Conservation (phyloP, 2,113 vertebrate species). For the Poecilia latipinna region DNA sequence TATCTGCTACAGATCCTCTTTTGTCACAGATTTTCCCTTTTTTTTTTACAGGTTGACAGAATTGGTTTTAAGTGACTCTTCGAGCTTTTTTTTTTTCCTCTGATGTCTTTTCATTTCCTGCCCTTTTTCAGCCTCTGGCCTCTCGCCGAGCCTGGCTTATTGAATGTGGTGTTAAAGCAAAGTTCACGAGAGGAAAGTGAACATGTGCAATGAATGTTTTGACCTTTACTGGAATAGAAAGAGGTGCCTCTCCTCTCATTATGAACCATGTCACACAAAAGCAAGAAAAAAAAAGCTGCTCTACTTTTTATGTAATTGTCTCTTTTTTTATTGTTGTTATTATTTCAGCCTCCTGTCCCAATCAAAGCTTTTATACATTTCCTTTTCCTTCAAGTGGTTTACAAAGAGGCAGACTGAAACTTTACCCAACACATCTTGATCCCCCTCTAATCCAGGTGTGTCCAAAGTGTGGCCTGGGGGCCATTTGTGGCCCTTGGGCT, state of each 20-base stretch:
- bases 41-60: background rate
- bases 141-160: conserved; percentile 21
- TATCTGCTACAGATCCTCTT: conserved; percentile 12
- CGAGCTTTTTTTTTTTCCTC: no score
- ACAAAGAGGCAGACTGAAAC: no score
- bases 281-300: background rate
- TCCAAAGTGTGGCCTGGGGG: no score
- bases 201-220: conserved; percentile 44
- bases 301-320: background rate
- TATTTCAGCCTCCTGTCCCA: no score
- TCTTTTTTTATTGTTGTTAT: background rate
- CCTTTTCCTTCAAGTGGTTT: no score
- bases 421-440: no score
- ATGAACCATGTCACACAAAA: conserved; percentile 38
- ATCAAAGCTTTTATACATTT: no score
- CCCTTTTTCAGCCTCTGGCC: conserved; percentile 55
- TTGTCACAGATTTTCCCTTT: background rate
- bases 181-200: conserved; percentile 42
- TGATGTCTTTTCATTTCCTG: conserved; percentile 13
- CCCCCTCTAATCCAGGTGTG: no score
- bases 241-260: conserved; percentile 13
- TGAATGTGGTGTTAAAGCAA: conserved; percentile 21
- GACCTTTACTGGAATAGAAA: conserved; percentile 48
- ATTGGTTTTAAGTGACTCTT: background rate
- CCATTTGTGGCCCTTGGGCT: no score